Evolutionary conservation across 2,888 invertebrate genomes (phyloP).

Genomic region (Chrysolina oricalcia): DNA sequence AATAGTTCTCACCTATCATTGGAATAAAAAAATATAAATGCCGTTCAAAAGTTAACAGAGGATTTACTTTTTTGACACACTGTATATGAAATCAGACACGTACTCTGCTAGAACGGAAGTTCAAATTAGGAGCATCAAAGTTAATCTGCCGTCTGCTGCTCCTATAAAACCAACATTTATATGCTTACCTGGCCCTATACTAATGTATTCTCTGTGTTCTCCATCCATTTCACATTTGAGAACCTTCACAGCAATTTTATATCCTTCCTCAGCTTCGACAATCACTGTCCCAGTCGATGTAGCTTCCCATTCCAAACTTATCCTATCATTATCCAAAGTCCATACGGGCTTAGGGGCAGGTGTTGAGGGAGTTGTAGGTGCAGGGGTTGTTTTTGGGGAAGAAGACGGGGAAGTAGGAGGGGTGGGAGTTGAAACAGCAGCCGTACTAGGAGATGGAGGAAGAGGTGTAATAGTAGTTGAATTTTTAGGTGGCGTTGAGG

Average conservation of each 20-base stretch:
- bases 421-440: background rate
- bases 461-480: background rate
- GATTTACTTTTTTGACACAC: too few species aligned
- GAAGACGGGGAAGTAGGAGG: background rate
- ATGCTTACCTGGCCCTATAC: constrained; percentile 45
- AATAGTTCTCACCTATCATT: too few species aligned
- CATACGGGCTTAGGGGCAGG: background rate
- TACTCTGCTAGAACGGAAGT: too few species aligned
- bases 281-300: constrained; percentile 21
- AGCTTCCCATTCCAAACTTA: constrained; percentile 36
- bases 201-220: constrained; percentile 45
- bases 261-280: constrained; percentile 50
- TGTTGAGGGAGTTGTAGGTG: background rate
- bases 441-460: background rate
- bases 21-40: too few species aligned
- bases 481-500: background rate
- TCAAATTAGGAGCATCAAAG: too few species aligned
- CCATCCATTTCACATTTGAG: constrained; percentile 47
- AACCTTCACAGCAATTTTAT: constrained; percentile 51
- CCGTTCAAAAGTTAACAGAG: too few species aligned
- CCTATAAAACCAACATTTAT: background rate
- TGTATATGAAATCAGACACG: too few species aligned
- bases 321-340: background rate
- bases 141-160: too few species aligned
- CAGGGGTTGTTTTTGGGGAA: background rate